Evolutionary conservation across 2,888 invertebrate genomes (phyloP), one percentile per base, ranked within the genome.

Genomic region (Melanostoma mellinum): DNA sequence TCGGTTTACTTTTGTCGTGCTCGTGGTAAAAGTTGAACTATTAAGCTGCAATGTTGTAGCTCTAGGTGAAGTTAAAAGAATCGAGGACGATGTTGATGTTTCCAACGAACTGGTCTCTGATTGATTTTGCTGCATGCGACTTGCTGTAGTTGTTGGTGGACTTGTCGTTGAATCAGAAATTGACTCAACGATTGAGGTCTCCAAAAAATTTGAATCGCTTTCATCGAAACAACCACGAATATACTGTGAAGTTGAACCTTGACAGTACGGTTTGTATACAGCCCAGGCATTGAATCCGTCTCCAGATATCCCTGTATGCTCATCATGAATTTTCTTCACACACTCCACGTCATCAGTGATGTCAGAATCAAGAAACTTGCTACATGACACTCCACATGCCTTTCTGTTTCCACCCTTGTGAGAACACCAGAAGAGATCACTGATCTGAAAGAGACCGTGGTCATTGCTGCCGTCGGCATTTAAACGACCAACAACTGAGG

Each of bases 361-460:
- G 88, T 96, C 94, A 58, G 95, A 94, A 88, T 96, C 94, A 44
- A 94, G 92, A 38, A 96, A 91, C 0, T 92, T 92, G 0, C 92
- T 90, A 88, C 95, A 95, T 0, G 92, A 90, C 4, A 94, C 87
- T 9, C 93, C 93, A 88, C 95, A 95, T 0, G 92, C 94, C 71
- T 92, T 92, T 8, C 93, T 93, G 86, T 90, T 91, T 0, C 90
- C 90, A 1, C 91, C 91, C 4, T 93, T 92, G 9, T 91, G 90
- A 1, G 92, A 91, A 88, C 95, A 95, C 95, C 95, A 95, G 89
- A 92, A 95, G 74, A 94, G 90, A 89, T 95, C 94, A 88, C 94
- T 95, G 84, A 96, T 95, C 90, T 96, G 95, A 88, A 95, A 94
- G 65, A 95, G 88, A 20, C 96, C 96, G 89, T 95, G 95, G 87